Evolutionary conservation across 2,113 vertebrate genomes (phyloP), one percentile per base, ranked within the genome.

Genomic region (Actenoides lindsayi): DNA sequence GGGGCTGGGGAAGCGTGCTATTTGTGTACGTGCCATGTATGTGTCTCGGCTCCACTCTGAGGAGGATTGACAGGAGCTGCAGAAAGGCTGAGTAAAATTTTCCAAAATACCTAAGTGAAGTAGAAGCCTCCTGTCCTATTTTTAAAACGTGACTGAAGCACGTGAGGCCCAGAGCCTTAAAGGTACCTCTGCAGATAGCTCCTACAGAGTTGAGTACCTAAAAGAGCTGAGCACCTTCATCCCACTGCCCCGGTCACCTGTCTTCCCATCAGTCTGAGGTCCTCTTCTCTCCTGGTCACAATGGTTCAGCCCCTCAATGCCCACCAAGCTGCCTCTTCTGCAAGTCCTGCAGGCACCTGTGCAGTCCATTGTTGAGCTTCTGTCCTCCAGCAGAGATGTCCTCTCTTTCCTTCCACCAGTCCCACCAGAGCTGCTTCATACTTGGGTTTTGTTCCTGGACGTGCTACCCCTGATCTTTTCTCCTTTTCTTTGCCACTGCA

Each of bases 71-170:
- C 94, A 95, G 83, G 92, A 97, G 95, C 88, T 95, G 92, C 86
- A 96, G 92, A 93, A 88, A 86, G 92, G 90, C 94, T 93, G 95
- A 97, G 86, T 90, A 97, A 96, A 96, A 96, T 96, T 95, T 96
- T 97, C 94, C 94, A 83, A 96, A 97, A 97, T 96, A 95, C 94
- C 76, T 94, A 93, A 97, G 86, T 92, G 94, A 73, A 83, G 92
- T 93, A 91, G 92, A 94, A 94, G 86, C 86, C 90, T 96, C 71
- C 71, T 31, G 5, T 92, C 90, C 96, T 97, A 96, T 96, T 97
- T 97, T 97, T 97, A 96, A 96, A 94, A 93, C 2, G 46, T 94
- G 94, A 93, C 88, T 88, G 79, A 92, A 94, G 57, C 92, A 90
- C 2, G 31, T 27, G 5, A 94, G 89, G 56, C 54, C 76, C 71